Conservation (phyloP, 2,113 vertebrate species). For the Alexandromys fortis region DNA sequence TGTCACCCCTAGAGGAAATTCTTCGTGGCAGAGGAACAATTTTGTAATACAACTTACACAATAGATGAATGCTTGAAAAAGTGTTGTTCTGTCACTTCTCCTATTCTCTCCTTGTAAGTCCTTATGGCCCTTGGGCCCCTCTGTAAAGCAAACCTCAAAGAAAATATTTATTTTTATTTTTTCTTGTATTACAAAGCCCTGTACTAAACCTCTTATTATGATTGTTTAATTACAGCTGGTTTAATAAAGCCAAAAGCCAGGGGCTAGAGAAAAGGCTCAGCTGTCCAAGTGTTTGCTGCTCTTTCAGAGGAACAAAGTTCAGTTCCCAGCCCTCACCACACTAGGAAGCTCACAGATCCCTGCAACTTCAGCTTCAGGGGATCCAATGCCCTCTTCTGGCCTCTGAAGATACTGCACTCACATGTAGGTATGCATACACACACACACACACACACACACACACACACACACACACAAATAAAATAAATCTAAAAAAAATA, state of each 20-base stretch:
- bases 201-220: not conserved
- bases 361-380: not conserved
- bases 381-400: not conserved
- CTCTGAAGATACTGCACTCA: not conserved
- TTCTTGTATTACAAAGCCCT: too few relatives aligned
- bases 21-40: too few relatives aligned
- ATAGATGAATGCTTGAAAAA: not conserved
- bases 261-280: not conserved
- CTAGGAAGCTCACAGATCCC: not conserved
- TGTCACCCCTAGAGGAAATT: not conserved
- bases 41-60: not conserved
- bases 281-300: not conserved
- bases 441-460: not conserved
- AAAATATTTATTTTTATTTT: not conserved
- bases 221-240: not conserved
- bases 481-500: not conserved
- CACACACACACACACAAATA: not conserved
- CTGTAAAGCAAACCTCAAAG: not conserved
- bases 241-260: not conserved
- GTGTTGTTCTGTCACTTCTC: fast-evolving
- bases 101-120: not conserved
- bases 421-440: fast-evolving
- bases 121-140: not conserved
- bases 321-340: not conserved
- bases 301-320: not conserved